Evolutionary conservation across 64 coral and sea anemone genomes (phyloP).

Genomic region (Pocillopora verrucosa): DNA sequence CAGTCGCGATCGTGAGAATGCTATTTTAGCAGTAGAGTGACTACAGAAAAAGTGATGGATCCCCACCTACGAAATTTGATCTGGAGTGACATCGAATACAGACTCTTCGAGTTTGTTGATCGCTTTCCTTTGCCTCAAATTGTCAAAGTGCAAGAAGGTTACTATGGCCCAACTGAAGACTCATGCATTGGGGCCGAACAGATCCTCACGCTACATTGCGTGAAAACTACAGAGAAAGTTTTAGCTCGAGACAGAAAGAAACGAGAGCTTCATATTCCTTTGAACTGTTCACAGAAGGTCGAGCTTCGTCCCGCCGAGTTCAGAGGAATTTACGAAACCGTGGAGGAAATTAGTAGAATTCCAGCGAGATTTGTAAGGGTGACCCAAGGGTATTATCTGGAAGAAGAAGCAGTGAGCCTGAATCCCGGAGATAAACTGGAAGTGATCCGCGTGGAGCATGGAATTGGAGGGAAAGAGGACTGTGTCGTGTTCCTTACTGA

Average conservation of each 20-base stretch:
- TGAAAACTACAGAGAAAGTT: slow-evolving; percentile 84
- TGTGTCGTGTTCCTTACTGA: slow-evolving; percentile 71
- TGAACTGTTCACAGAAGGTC: slow-evolving; percentile 87
- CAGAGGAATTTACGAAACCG: slow-evolving; percentile 72
- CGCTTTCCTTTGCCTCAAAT: slow-evolving; percentile 91
- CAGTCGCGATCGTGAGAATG: neutral
- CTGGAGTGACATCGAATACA: slow-evolving; percentile 83
- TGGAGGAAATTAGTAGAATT: slow-evolving; percentile 55
- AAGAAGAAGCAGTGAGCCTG: slow-evolving; percentile 70
- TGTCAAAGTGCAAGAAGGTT: slow-evolving; percentile 86
- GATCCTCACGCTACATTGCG: slow-evolving; percentile 67
- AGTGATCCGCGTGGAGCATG: slow-evolving; percentile 44
- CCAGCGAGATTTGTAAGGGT: slow-evolving; percentile 69
- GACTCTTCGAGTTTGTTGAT: slow-evolving; percentile 78
- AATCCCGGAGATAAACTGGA: slow-evolving; percentile 96
- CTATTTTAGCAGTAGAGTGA: neutral
- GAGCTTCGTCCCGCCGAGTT: slow-evolving; percentile 80
- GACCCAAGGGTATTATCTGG: slow-evolving; percentile 80
- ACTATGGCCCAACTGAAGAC: slow-evolving; percentile 87
- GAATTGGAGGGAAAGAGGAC: slow-evolving; percentile 52
- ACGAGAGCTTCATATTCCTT: slow-evolving; percentile 73
- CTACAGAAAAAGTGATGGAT: slow-evolving; percentile 10
- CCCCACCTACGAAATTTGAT: slow-evolving; percentile 62
- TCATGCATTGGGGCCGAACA: slow-evolving; percentile 91
- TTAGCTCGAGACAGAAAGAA: slow-evolving; percentile 75